These are phyloP conservation scores for Orchesella flavescens DNA, from an alignment of 2,888 invertebrate species.

Conservation along the genomic window DNA sequence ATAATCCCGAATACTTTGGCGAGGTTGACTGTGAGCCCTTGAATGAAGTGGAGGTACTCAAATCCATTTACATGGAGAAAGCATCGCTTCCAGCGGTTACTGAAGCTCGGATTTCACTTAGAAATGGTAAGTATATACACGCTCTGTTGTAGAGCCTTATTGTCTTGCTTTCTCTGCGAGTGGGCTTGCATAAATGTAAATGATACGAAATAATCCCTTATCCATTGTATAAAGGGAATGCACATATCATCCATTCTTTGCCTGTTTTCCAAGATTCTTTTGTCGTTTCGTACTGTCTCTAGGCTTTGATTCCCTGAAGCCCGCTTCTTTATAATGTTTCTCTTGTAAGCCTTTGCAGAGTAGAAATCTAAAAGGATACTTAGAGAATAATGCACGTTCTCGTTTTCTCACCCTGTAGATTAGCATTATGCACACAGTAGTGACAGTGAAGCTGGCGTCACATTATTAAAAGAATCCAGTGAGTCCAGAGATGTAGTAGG, in stretches of 20 bases:
- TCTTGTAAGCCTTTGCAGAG: constrained; percentile 26
- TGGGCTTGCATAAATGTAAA: constrained; percentile 26
- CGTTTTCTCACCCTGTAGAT: constrained; percentile 4
- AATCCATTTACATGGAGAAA: constrained; percentile 64
- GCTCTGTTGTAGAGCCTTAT: not conserved
- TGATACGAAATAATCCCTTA: constrained; percentile 28
- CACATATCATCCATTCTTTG: constrained; percentile 41
- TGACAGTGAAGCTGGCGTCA: constrained; percentile 32
- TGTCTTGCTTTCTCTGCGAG: not conserved
- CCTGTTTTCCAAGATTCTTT: constrained; percentile 40
- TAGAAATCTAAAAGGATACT: constrained; percentile 20
- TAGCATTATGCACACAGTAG: not conserved
- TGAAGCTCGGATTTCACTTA: constrained; percentile 30
- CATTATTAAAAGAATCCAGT: constrained; percentile 49
- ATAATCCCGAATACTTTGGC: constrained; percentile 61
- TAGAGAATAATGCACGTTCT: constrained; percentile 42
- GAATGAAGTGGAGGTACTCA: constrained; percentile 62
- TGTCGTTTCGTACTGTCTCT: constrained; percentile 34
- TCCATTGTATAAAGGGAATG: not conserved
- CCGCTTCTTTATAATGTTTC: constrained; percentile 25
- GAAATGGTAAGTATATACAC: constrained; percentile 31
- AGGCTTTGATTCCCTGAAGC: constrained; percentile 11
- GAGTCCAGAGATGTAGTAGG: constrained; percentile 12
- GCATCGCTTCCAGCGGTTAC: constrained; percentile 45
- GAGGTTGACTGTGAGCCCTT: constrained; percentile 39